Evolutionary conservation across 2,888 invertebrate species (phyloP).

Genomic region (Glyphotaelius pellucidus): DNA sequence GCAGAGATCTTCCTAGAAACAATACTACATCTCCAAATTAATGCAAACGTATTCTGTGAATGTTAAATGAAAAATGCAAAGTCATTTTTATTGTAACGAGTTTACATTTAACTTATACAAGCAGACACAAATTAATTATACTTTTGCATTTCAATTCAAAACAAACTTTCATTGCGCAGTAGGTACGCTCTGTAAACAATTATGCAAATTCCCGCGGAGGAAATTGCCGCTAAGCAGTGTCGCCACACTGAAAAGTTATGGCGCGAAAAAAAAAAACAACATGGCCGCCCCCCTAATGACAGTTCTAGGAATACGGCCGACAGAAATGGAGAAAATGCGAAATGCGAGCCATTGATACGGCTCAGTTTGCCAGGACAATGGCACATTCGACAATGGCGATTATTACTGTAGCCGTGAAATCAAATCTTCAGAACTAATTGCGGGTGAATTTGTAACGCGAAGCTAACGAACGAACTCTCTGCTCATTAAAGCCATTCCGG

Average conservation of each 20-base stretch:
- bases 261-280: constrained; percentile 49
- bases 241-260: constrained; percentile 39
- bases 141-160: constrained; percentile 18
- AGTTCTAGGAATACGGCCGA: constrained; percentile 31
- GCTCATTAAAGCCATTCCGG: constrained; percentile 40
- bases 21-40: background rate
- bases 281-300: constrained; percentile 42
- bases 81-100: background rate
- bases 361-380: constrained; percentile 41
- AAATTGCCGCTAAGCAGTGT: constrained; percentile 45
- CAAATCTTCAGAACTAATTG: constrained; percentile 53
- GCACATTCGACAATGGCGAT: constrained; percentile 36
- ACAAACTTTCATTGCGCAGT: constrained; percentile 27
- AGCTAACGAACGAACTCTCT: constrained; percentile 35
- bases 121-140: constrained; percentile 9
- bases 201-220: constrained; percentile 34
- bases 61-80: background rate
- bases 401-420: constrained; percentile 43
- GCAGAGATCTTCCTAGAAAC: background rate
- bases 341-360: constrained; percentile 51
- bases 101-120: constrained; percentile 12
- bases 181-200: constrained; percentile 27
- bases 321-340: constrained; percentile 2
- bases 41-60: background rate
- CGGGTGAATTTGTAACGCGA: constrained; percentile 47